Conservation (phyloP, 2,797 vertebrate species). For the Acanthopagrus latus region DNA sequence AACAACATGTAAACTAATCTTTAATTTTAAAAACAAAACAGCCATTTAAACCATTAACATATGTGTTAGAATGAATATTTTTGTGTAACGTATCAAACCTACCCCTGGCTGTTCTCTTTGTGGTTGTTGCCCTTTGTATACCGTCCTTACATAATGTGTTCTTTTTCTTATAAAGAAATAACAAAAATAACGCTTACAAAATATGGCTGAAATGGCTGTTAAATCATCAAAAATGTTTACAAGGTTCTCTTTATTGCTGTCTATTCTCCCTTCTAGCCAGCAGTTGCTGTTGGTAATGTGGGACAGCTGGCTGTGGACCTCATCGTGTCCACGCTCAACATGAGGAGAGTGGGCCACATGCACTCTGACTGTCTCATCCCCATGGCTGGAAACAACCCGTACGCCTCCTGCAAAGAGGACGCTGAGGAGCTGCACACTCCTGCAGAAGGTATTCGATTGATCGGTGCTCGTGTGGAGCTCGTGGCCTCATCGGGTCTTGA, state of each 20-base stretch:
- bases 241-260: neutral
- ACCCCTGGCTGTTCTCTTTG: no score
- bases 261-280: conserved; percentile 84
- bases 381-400: conserved; percentile 95
- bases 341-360: conserved; percentile 91
- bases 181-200: no score
- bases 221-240: neutral
- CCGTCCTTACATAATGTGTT: no score
- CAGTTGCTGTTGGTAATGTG: conserved; percentile 96
- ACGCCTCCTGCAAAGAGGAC: conserved; percentile 86
- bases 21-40: no score
- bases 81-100: no score
- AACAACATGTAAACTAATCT: no score
- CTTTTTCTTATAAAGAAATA: no score
- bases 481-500: neutral
- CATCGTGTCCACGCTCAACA: conserved; percentile 91
- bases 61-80: no score
- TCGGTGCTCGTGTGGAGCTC: neutral
- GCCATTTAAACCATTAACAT: no score
- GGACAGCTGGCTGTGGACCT: conserved; percentile 94
- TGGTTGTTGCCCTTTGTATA: no score
- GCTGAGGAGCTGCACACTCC: conserved; percentile 89
- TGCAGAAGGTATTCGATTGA: conserved; percentile 88
- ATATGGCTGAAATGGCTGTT: no score
- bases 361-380: conserved; percentile 96